phyloP scores from a whole-genome alignment of 2,888 invertebrate genomes.

The Poecilus cupreus region DNA sequence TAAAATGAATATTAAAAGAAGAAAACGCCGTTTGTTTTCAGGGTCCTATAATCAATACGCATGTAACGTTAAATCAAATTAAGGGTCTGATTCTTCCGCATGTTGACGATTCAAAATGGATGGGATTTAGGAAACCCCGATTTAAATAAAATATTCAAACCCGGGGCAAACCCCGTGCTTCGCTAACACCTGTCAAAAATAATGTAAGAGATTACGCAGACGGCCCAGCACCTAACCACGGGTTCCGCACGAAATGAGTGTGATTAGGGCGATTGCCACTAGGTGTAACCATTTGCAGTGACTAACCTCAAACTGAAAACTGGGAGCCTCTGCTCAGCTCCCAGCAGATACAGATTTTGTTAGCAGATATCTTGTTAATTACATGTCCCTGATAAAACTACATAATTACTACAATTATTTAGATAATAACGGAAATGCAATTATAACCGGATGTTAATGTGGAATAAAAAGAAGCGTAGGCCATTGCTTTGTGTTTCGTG shows the following conservation, averaged over 20 bases:
- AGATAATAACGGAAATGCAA: slow-evolving; percentile 59
- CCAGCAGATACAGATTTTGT: slow-evolving; percentile 53
- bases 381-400: slow-evolving; percentile 58
- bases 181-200: slow-evolving; percentile 53
- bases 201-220: slow-evolving; percentile 29
- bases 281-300: slow-evolving; percentile 45
- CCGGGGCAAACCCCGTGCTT: slow-evolving; percentile 1
- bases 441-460: slow-evolving; percentile 56
- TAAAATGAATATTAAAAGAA: slow-evolving; percentile 16
- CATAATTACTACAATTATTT: slow-evolving; percentile 57
- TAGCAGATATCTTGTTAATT: slow-evolving; percentile 57
- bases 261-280: slow-evolving; percentile 52
- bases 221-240: slow-evolving; percentile 17
- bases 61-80: background rate
- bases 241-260: slow-evolving; percentile 24
- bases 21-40: background rate
- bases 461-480: slow-evolving; percentile 48
- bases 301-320: background rate
- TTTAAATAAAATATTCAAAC: slow-evolving; percentile 54
- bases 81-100: background rate
- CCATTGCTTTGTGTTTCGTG: slow-evolving; percentile 48
- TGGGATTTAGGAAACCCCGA: background rate
- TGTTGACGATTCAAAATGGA: background rate
- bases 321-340: background rate
- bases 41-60: background rate